These are phyloP conservation scores for Castor canadensis DNA, from an alignment of 2,113 vertebrate genomes.

Conservation along the genomic window DNA sequence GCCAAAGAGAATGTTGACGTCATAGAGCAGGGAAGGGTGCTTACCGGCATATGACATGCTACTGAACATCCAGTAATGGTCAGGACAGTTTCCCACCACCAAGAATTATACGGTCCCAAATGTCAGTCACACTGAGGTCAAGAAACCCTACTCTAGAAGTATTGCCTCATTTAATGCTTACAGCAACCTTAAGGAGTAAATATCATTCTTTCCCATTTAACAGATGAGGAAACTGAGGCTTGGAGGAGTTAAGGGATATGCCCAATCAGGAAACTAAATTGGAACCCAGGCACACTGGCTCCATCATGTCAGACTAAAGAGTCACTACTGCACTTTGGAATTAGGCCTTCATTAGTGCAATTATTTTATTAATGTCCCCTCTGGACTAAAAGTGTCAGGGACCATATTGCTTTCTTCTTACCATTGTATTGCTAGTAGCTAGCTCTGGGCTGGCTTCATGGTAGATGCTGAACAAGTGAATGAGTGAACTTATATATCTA, in stretches of 20 bases:
- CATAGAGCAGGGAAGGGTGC: accelerated
- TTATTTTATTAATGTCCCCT: not conserved
- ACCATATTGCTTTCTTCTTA: not conserved
- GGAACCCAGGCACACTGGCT: not conserved
- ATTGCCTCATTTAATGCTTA: not conserved
- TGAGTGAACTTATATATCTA: not conserved
- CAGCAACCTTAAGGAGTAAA: not conserved
- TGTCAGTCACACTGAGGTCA: not conserved
- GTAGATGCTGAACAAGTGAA: not conserved
- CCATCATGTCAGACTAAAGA: not conserved
- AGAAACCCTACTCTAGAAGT: not conserved
- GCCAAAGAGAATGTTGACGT: not conserved
- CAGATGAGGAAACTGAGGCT: not conserved
- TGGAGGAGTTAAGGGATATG: not conserved
- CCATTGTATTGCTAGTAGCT: too few species aligned
- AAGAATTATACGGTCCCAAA: not conserved
- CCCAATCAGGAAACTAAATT: not conserved
- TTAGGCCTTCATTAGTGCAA: not conserved
- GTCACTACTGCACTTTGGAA: not conserved
- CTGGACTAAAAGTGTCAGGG: not conserved
- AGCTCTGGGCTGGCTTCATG: not conserved
- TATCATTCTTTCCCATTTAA: not conserved
- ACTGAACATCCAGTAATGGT: not conserved
- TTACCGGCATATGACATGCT: not conserved
- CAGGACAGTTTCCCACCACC: not conserved